Evolutionary conservation across 2,888 invertebrate genomes (phyloP).

Genomic region (Escarpia spicata): DNA sequence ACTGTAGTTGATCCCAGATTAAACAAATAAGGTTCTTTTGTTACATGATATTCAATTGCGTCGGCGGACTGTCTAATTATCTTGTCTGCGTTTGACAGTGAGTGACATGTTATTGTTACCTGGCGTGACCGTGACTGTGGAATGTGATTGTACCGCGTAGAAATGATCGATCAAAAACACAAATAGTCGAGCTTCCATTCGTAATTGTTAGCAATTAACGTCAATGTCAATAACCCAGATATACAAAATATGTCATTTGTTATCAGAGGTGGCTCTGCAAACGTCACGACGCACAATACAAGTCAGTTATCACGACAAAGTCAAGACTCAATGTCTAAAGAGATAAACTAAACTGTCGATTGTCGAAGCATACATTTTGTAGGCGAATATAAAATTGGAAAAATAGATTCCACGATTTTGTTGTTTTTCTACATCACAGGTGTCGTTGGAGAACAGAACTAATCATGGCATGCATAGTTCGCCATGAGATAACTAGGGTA

Average conservation of each 20-base stretch:
- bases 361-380: too few relatives aligned
- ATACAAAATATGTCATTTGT: background rate
- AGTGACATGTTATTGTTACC: background rate
- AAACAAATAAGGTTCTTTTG: constrained; percentile 11
- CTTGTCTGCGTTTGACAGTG: background rate
- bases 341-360: too few relatives aligned
- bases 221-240: background rate
- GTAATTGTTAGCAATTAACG: constrained; percentile 3
- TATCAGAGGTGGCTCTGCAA: background rate
- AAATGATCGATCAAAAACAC: background rate
- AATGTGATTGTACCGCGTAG: background rate
- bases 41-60: background rate
- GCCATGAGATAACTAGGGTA: too few relatives aligned
- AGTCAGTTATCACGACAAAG: background rate
- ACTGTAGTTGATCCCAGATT: background rate
- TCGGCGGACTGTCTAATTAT: background rate
- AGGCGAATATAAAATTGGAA: too few relatives aligned
- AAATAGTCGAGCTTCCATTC: background rate
- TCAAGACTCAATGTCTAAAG: background rate
- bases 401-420: too few relatives aligned
- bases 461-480: too few relatives aligned
- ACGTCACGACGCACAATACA: background rate
- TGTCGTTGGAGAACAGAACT: too few relatives aligned
- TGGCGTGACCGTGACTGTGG: background rate
- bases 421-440: too few relatives aligned